phyloP scores from a whole-genome alignment of 2,797 vertebrate species.

The Danio kyathit region DNA sequence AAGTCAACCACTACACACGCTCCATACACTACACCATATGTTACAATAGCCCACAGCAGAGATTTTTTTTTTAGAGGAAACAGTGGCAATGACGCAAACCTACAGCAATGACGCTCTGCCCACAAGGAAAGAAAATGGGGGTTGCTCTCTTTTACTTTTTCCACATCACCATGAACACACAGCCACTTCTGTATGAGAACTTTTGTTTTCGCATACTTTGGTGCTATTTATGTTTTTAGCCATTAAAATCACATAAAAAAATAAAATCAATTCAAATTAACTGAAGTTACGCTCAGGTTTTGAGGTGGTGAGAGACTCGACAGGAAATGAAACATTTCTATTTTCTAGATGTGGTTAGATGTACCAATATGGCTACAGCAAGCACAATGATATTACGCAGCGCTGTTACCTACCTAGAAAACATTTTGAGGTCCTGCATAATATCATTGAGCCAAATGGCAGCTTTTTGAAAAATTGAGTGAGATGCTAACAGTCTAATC shows the following conservation, averaged over 20 bases:
- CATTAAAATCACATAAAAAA: background rate
- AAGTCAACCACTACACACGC: conserved; percentile 56
- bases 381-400: too few relatives aligned
- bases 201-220: conserved; percentile 50
- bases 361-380: too few relatives aligned
- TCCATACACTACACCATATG: conserved; percentile 35
- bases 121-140: conserved; percentile 49
- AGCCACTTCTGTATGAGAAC: conserved; percentile 47
- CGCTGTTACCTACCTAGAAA: too few relatives aligned
- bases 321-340: too few relatives aligned
- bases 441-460: too few relatives aligned
- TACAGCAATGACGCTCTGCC: conserved; percentile 51
- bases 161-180: conserved; percentile 44
- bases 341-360: too few relatives aligned
- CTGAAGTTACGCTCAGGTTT: background rate
- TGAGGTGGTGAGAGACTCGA: background rate
- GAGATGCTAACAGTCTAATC: too few relatives aligned
- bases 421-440: too few relatives aligned
- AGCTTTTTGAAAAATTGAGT: too few relatives aligned
- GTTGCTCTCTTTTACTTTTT: conserved; percentile 46
- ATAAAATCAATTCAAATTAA: background rate
- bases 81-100: conserved; percentile 33
- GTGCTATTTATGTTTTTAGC: conserved; percentile 13
- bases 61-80: conserved; percentile 49
- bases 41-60: conserved; percentile 21